Evolutionary conservation across 2,797 vertebrate genomes (phyloP).

Genomic region (Toxotes lorentzi): DNA sequence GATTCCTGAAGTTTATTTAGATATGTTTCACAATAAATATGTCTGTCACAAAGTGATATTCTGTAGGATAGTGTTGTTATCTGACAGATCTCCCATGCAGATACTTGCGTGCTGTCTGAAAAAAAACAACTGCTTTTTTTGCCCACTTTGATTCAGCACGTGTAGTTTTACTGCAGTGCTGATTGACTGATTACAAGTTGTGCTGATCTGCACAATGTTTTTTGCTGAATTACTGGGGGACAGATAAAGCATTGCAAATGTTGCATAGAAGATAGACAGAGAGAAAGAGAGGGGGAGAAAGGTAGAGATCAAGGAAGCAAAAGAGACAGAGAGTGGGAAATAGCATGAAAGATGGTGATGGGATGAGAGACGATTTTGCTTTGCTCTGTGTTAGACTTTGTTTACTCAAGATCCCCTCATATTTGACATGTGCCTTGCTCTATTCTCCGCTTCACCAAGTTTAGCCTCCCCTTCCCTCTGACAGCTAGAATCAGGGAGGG

Average conservation of each 20-base stretch:
- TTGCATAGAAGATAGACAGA: slow-evolving; percentile 40
- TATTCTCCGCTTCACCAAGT: slow-evolving; percentile 82
- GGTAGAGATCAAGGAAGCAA: slow-evolving; percentile 46
- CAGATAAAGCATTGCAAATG: slow-evolving; percentile 56
- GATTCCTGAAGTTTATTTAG: slow-evolving; percentile 44
- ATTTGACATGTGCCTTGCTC: slow-evolving; percentile 85
- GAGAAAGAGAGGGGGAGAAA: slow-evolving; percentile 7
- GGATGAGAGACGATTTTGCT: slow-evolving; percentile 73
- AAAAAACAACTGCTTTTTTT: slow-evolving; percentile 57
- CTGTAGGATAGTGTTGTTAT: slow-evolving; percentile 14
- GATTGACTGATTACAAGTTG: slow-evolving; percentile 64
- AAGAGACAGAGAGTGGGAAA: slow-evolving; percentile 50
- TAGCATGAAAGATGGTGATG: slow-evolving; percentile 66
- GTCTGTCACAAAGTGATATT: slow-evolving; percentile 38
- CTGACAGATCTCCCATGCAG: slow-evolving; percentile 38
- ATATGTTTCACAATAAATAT: slow-evolving; percentile 39
- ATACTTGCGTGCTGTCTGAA: slow-evolving; percentile 30
- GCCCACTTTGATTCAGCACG: slow-evolving; percentile 42
- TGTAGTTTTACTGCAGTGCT: slow-evolving; percentile 43
- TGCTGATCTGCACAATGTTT: slow-evolving; percentile 52
- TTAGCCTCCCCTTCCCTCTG: slow-evolving; percentile 72
- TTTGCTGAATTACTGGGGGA: slow-evolving; percentile 47
- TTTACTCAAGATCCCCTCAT: slow-evolving; percentile 81
- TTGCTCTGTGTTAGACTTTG: slow-evolving; percentile 80
- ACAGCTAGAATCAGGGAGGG: slow-evolving; percentile 76